phyloP scores from a whole-genome alignment of 1,140 invertebrate genomes.

The Ganaspis sp. region DNA sequence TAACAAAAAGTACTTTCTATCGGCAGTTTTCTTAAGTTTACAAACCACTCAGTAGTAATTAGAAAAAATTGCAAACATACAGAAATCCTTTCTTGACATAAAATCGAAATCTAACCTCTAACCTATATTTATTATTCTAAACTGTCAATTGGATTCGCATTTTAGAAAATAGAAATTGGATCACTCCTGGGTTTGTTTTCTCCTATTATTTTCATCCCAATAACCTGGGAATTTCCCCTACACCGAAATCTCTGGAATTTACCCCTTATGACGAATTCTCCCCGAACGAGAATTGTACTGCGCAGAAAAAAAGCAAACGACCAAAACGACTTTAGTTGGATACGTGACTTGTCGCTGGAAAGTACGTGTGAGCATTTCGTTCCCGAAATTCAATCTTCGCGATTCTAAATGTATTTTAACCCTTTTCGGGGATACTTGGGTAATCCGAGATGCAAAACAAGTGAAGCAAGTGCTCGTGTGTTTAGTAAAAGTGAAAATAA shows the following conservation, averaged over 20 bases:
- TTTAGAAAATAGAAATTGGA: background rate
- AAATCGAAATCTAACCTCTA: background rate
- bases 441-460: background rate
- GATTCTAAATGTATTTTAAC: background rate
- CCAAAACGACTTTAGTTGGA: background rate
- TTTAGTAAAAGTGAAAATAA: background rate
- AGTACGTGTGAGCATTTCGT: background rate
- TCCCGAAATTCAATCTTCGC: background rate
- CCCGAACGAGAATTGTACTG: background rate
- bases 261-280: background rate
- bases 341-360: slow-evolving; percentile 3
- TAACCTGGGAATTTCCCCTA: background rate
- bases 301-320: slow-evolving; percentile 21
- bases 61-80: no score
- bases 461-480: background rate
- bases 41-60: no score
- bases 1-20: no score
- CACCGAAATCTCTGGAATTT: background rate
- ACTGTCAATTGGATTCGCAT: no score
- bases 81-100: no score
- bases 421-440: background rate
- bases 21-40: no score
- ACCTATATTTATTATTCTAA: background rate
- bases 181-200: background rate
- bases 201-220: background rate